These are phyloP conservation scores for Pangasianodon gigas DNA, from an alignment of 2,113 vertebrate genomes.

Conservation along the genomic window DNA sequence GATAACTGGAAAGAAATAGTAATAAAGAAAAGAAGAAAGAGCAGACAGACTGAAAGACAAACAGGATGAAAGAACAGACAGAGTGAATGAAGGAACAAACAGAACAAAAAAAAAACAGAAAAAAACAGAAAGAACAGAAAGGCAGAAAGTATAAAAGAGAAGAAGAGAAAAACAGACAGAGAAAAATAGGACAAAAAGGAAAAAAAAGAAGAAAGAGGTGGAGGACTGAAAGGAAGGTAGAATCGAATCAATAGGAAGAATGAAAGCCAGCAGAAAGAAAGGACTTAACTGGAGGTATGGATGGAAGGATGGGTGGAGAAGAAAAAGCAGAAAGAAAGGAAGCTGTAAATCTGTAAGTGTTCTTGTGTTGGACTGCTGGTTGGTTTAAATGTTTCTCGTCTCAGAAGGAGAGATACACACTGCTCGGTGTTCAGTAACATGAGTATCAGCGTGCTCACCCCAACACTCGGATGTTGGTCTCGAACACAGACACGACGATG, in stretches of 20 bases:
- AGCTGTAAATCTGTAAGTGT: not conserved
- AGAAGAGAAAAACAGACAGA: not conserved
- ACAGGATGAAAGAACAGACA: not conserved
- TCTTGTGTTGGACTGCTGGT: not conserved
- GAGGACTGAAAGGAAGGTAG: not conserved
- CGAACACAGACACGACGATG: constrained; percentile 97
- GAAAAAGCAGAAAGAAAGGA: not conserved
- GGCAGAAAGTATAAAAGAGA: not conserved
- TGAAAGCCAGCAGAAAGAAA: not conserved
- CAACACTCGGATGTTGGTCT: constrained; percentile 98
- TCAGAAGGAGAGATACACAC: not conserved
- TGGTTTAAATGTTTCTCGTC: not conserved
- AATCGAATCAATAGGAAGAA: not conserved
- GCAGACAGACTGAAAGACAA: not conserved
- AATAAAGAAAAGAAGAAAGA: not conserved
- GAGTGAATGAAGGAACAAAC: not conserved
- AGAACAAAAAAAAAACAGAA: not conserved
- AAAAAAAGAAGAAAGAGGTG: not conserved
- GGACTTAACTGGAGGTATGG: not conserved
- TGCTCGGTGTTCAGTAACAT: not conserved
- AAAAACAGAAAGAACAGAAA: not conserved
- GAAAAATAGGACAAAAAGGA: not conserved
- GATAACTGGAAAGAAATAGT: not conserved
- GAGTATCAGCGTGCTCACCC: constrained; percentile 79
- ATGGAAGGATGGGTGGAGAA: not conserved